Evolutionary conservation across 2,797 vertebrate genomes (phyloP).

Genomic region (Discoglossus pictus): DNA sequence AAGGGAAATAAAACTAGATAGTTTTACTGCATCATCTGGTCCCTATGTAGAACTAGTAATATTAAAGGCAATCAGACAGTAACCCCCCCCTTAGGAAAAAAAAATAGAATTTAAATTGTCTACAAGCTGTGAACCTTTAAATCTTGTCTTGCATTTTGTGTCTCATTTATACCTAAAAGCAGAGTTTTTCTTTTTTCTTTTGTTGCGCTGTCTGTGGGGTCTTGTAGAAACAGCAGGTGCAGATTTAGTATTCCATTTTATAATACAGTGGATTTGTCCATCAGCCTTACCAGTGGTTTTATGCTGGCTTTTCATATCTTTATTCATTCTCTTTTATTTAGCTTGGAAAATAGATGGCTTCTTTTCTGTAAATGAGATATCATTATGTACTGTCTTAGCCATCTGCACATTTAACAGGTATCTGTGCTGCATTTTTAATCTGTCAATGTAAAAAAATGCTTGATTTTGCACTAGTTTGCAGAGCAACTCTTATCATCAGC

Average conservation of each 20-base stretch:
- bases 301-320: slow-evolving; percentile 14
- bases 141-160: neutral
- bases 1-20: no score
- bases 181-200: slow-evolving; percentile 9
- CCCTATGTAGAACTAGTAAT: no score
- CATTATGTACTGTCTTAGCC: slow-evolving; percentile 17
- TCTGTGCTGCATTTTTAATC: slow-evolving; percentile 34
- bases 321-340: slow-evolving; percentile 3
- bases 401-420: slow-evolving; percentile 44
- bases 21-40: no score
- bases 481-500: slow-evolving; percentile 5
- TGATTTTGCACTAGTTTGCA: slow-evolving; percentile 24
- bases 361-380: slow-evolving; percentile 26
- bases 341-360: neutral
- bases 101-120: neutral
- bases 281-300: slow-evolving; percentile 17
- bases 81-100: neutral
- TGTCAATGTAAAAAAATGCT: slow-evolving; percentile 33
- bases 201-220: slow-evolving; percentile 11
- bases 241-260: slow-evolving; percentile 28
- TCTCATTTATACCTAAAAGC: slow-evolving; percentile 8
- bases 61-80: no score
- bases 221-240: slow-evolving; percentile 25
- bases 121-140: neutral
- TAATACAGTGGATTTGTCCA: slow-evolving; percentile 12